phyloP scores from a whole-genome alignment of 2,797 vertebrate genomes.

The Semaprochilodus insignis region DNA sequence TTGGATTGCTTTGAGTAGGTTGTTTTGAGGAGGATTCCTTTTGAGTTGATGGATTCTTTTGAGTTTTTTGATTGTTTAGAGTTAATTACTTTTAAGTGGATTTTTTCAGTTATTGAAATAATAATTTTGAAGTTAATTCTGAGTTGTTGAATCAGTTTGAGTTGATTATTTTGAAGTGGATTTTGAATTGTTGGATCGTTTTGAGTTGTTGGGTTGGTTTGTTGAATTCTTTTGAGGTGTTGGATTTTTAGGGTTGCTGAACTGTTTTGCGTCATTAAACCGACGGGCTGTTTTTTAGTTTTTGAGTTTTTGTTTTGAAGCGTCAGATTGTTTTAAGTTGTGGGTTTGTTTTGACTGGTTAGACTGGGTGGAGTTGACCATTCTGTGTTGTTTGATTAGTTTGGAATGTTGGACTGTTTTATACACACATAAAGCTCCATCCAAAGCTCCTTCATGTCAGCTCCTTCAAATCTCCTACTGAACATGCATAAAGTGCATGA shows the following conservation, averaged over 20 bases:
- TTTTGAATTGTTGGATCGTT: not conserved
- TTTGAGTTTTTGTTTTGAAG: too few relatives aligned
- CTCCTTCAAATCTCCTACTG: not conserved
- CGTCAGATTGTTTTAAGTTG: not conserved
- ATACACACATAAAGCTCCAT: not conserved
- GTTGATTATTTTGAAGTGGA: too few relatives aligned
- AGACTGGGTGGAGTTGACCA: not conserved
- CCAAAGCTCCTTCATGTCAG: not conserved
- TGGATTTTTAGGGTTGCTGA: not conserved
- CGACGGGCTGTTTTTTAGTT: too few relatives aligned
- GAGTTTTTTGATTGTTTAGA: not conserved
- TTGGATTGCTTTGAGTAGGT: not conserved
- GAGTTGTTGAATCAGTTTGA: too few relatives aligned
- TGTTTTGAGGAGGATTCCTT: not conserved
- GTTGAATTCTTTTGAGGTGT: not conserved
- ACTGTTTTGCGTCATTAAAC: too few relatives aligned
- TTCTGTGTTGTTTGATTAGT: not conserved
- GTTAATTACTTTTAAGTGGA: too few relatives aligned
- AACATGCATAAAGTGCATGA: not conserved
- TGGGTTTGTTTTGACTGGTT: not conserved
- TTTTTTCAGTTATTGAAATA: too few relatives aligned
- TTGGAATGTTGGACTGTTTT: not conserved
- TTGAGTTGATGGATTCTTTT: not conserved
- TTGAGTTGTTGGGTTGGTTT: too few relatives aligned
- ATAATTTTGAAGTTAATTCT: too few relatives aligned